Conservation (phyloP, 1,140 invertebrate genomes). For the Philaenus spumarius region DNA sequence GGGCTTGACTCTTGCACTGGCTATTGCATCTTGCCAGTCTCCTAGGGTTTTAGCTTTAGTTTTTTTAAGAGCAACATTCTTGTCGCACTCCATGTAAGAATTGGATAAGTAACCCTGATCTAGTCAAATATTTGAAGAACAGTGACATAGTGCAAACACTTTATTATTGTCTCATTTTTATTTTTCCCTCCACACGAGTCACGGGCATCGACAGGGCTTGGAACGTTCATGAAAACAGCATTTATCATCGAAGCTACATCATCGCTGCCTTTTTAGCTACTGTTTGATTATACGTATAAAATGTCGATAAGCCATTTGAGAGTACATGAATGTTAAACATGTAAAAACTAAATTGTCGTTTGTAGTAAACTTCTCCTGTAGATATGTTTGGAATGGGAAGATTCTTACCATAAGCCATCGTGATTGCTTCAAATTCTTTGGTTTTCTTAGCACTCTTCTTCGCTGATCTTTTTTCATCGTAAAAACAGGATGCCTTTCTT, state of each 20-base stretch:
- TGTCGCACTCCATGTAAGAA: constrained; percentile 26
- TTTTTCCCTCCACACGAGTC: too few species aligned
- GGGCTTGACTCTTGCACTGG: constrained; percentile 16
- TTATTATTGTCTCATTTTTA: too few species aligned
- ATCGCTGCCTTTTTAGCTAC: constrained; percentile 8
- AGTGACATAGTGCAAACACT: too few species aligned
- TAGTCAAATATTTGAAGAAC: too few species aligned
- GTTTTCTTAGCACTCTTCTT: background rate
- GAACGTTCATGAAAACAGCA: too few species aligned
- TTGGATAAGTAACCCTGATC: constrained; percentile 19
- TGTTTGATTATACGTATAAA: constrained; percentile 12
- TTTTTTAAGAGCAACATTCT: constrained; percentile 13
- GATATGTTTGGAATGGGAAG: constrained; percentile 13
- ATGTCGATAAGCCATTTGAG: constrained; percentile 4
- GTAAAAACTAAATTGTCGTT: constrained; percentile 5
- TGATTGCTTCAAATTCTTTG: constrained; percentile 6
- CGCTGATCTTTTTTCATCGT: background rate
- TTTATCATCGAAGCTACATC: too few species aligned
- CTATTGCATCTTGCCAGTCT: constrained; percentile 17
- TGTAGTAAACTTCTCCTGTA: constrained; percentile 7
- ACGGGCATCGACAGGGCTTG: too few species aligned
- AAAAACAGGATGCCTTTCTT: background rate
- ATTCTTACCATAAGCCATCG: constrained; percentile 10
- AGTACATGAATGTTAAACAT: constrained; percentile 5
- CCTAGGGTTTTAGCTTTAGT: constrained; percentile 13